Evolutionary conservation across 2,888 invertebrate species (phyloP).

Genomic region (Cosmopolites sordidus): DNA sequence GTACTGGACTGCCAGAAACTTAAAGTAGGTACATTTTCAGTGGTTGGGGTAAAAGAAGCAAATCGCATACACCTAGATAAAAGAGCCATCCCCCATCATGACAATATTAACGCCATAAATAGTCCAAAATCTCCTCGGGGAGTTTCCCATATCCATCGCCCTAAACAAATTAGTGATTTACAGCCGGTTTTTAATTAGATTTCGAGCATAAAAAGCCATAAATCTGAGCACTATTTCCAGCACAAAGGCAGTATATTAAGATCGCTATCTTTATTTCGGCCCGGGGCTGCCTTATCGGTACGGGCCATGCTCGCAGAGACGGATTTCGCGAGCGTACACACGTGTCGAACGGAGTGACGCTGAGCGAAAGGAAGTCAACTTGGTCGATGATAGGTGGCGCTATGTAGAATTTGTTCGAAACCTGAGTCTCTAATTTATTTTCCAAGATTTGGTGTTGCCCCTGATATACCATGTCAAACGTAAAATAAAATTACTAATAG

Average conservation of each 20-base stretch:
- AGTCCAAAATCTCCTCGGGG: slow-evolving; percentile 2
- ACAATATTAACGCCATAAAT: slow-evolving; percentile 2
- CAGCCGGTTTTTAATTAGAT: slow-evolving; percentile 25
- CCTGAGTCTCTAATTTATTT: too few species aligned
- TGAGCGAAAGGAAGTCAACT: background rate
- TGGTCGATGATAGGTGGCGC: background rate
- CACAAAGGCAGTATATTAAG: slow-evolving; percentile 38
- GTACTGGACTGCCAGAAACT: too few species aligned
- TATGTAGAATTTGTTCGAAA: too few species aligned
- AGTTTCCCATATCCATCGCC: slow-evolving; percentile 7
- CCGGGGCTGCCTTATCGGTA: slow-evolving; percentile 24
- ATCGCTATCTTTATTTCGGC: slow-evolving; percentile 32
- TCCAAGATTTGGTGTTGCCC: too few species aligned
- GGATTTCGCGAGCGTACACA: slow-evolving; percentile 15
- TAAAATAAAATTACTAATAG: too few species aligned
- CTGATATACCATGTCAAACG: too few species aligned
- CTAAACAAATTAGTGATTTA: slow-evolving; percentile 24
- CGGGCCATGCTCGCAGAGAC: slow-evolving; percentile 14
- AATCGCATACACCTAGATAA: too few species aligned
- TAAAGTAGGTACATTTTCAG: too few species aligned
- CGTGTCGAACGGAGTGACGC: slow-evolving; percentile 8
- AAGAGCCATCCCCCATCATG: background rate
- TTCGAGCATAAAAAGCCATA: slow-evolving; percentile 22
- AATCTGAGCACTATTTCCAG: slow-evolving; percentile 30
- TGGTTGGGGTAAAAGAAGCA: too few species aligned